These are phyloP conservation scores for Aplodontia rufa DNA, from an alignment of 2,113 vertebrate species.

Conservation along the genomic window DNA sequence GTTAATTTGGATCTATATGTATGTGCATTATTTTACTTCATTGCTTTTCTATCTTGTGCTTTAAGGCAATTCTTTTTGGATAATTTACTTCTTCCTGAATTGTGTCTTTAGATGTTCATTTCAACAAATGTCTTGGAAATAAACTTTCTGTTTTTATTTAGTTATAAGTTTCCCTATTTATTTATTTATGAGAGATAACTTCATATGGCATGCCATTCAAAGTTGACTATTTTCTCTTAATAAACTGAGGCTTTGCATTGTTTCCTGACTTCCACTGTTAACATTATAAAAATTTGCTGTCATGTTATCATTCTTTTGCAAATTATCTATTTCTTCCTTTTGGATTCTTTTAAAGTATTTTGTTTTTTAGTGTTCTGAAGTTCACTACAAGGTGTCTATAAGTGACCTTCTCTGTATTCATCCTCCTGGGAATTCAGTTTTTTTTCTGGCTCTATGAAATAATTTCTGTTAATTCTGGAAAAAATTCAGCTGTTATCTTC, in stretches of 20 bases:
- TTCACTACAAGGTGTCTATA: neutral
- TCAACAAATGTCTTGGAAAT: neutral
- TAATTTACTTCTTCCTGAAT: neutral
- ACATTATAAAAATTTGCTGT: neutral
- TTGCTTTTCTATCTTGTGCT: neutral
- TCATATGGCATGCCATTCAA: neutral
- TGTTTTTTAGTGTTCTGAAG: neutral
- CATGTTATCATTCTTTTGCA: neutral
- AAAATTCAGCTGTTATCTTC: neutral
- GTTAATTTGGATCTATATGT: neutral
- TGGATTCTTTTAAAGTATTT: neutral
- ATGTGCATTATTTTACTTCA: neutral
- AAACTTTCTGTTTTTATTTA: neutral
- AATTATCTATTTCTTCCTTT: neutral
- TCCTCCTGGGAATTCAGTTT: neutral
- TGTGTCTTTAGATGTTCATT: neutral
- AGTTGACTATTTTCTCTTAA: neutral
- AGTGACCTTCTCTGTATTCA: neutral
- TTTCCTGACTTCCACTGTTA: neutral
- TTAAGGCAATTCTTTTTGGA: neutral
- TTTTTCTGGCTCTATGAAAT: neutral
- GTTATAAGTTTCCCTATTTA: neutral
- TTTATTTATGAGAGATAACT: slow-evolving; percentile 1
- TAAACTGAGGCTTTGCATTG: neutral
- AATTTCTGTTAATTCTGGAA: neutral